These are phyloP conservation scores for Onychomys arenicola DNA, from an alignment of 2,797 vertebrate genomes.

Conservation along the genomic window DNA sequence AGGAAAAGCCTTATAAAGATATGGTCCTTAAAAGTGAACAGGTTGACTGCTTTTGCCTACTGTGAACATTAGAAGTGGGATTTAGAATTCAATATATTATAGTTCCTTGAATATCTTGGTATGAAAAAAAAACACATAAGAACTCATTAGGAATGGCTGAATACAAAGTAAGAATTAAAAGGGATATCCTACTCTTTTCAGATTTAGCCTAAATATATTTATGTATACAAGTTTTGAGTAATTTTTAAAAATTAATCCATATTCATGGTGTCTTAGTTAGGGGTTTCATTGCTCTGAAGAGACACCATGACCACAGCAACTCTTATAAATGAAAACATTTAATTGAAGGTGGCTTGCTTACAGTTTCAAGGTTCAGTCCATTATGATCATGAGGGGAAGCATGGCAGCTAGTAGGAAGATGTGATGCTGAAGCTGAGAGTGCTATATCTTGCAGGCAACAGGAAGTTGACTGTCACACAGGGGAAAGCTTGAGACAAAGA, in stretches of 20 bases:
- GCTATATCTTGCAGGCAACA: neutral
- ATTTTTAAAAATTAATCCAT: slow-evolving; percentile 39
- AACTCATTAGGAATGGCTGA: slow-evolving; percentile 46
- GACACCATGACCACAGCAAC: neutral
- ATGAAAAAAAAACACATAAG: slow-evolving; percentile 3
- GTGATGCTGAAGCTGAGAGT: neutral
- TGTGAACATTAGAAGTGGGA: slow-evolving; percentile 57
- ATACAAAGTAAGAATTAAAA: slow-evolving; percentile 57
- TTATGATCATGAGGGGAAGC: neutral
- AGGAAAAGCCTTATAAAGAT: slow-evolving; percentile 36
- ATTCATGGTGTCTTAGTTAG: neutral
- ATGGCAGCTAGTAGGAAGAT: neutral
- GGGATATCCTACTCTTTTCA: slow-evolving; percentile 3
- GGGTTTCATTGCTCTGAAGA: neutral
- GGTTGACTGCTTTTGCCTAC: neutral
- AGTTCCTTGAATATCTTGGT: slow-evolving; percentile 22
- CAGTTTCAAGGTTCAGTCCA: neutral
- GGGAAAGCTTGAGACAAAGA: neutral
- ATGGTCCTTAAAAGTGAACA: slow-evolving; percentile 45
- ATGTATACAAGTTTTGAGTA: neutral
- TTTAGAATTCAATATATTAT: slow-evolving; percentile 46
- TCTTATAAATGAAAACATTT: neutral
- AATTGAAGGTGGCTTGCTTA: neutral
- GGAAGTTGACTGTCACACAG: neutral
- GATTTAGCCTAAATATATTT: slow-evolving; percentile 43